These are phyloP conservation scores for Lutraria rhynchaena DNA, from an alignment of 1,140 invertebrate genomes.

Conservation along the genomic window DNA sequence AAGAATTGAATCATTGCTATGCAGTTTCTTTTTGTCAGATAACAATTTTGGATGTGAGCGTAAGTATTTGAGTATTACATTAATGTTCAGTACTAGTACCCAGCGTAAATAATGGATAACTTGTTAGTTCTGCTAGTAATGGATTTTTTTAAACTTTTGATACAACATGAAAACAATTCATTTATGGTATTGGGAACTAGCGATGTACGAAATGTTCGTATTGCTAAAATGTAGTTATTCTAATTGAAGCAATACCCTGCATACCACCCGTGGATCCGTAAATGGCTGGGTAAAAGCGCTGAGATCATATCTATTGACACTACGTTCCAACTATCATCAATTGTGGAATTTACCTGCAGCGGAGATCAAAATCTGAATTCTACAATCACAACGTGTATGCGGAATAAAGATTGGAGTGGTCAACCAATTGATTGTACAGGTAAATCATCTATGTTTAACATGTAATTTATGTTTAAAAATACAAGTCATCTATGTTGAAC, in stretches of 20 bases:
- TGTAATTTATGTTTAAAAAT: too few species aligned
- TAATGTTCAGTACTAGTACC: background rate
- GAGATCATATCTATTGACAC: too few species aligned
- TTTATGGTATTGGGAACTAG: background rate
- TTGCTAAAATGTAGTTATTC: background rate
- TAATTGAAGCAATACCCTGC: slow-evolving; percentile 4
- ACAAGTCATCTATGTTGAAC: too few species aligned
- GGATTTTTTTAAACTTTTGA: background rate
- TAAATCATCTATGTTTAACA: too few species aligned
- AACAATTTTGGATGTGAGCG: slow-evolving; percentile 1
- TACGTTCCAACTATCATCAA: too few species aligned
- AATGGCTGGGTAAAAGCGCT: background rate
- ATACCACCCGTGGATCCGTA: background rate
- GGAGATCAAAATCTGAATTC: too few species aligned
- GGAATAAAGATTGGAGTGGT: too few species aligned
- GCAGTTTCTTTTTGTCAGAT: background rate
- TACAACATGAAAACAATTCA: background rate
- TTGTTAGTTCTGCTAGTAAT: background rate
- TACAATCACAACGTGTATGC: too few species aligned
- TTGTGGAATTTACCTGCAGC: too few species aligned
- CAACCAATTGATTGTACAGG: too few species aligned
- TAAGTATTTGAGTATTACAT: background rate
- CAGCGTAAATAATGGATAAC: background rate
- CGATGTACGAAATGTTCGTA: background rate
- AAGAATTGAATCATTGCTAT: background rate